Base-by-base conservation (phyloP, 2,888 invertebrate genomes). In the Agrotis clavis region DNA sequence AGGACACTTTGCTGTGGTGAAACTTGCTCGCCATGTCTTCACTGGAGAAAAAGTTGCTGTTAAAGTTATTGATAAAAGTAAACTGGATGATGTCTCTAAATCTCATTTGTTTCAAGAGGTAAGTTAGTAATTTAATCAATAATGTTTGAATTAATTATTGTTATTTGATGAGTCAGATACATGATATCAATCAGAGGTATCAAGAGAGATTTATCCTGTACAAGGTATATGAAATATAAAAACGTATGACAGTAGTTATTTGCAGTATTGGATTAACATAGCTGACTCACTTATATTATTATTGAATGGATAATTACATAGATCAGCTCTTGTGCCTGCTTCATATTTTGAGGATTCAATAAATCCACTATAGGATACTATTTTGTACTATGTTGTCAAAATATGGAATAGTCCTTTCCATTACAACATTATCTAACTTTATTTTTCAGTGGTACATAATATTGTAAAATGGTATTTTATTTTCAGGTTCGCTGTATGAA, bases 1-100 rank as follows among this genome's bases (percentile, higher is more conserved):
- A 77, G 99, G 99, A 74, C 99, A 99, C 96, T 99, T 99, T 97
- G 99, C 99, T 79, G 99, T 99, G 80, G 99, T 99, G 60, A 99
- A 99, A 96, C 96, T 99, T 82, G 99, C 99, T 41, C 97, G 99
- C 82, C 99, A 99, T 97, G 99, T 99, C 73, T 99, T 99, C 95
- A 99, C 99, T 67, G 99, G 99, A 51, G 99, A 99, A 96, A 99
- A 99, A 96, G 99, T 99, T 71, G 99, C 99, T 70, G 99, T 99
- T 68, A 99, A 99, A 97, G 98, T 99, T 79, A 99, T 99, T 90
- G 99, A 99, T 95, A 99, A 99, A 96, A 99, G 98, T 88, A 99
- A 99, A 96, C 96, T 99, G 88, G 99, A 99, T 95, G 99, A 99
- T 88, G 98, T 99, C 54, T 99, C 99, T 21, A 98, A 98, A 90